These are phyloP conservation scores for Kryptopterus vitreolus DNA, from an alignment of 2,797 vertebrate genomes.

Conservation along the genomic window DNA sequence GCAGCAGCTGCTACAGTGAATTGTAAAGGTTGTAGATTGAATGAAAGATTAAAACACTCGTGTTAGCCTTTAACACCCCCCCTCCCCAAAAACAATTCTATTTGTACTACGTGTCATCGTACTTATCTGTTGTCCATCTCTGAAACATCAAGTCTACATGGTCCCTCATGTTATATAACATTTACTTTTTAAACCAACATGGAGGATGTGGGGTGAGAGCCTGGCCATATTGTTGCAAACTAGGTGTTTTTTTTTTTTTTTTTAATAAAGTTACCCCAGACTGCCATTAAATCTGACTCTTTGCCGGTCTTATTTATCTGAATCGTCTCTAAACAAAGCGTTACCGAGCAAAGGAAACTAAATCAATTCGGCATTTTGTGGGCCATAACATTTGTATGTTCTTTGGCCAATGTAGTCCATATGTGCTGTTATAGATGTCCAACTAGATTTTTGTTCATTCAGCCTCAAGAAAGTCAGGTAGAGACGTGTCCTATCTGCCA, in stretches of 20 bases:
- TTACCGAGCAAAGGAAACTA: background rate
- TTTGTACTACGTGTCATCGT: background rate
- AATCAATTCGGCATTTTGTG: background rate
- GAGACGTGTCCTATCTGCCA: too few species aligned
- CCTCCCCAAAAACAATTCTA: too few species aligned
- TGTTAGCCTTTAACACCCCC: too few species aligned
- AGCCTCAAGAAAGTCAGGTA: too few species aligned
- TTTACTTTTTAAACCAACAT: background rate
- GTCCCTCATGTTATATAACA: background rate
- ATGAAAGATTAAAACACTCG: too few species aligned
- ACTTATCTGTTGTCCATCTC: background rate
- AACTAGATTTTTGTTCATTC: too few species aligned
- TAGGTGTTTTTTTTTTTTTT: background rate
- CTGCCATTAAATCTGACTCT: background rate
- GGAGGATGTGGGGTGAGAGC: background rate
- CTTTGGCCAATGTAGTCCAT: too few species aligned
- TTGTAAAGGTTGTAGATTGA: background rate
- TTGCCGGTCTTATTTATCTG: background rate
- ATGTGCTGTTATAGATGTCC: too few species aligned
- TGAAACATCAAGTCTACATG: background rate
- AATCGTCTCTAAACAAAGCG: background rate
- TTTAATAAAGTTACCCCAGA: background rate
- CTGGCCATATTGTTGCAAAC: background rate
- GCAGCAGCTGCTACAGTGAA: background rate
- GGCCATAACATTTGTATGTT: too few species aligned